Conservation (phyloP, 1,140 invertebrate species). For the Hypsibius dujardini region DNA sequence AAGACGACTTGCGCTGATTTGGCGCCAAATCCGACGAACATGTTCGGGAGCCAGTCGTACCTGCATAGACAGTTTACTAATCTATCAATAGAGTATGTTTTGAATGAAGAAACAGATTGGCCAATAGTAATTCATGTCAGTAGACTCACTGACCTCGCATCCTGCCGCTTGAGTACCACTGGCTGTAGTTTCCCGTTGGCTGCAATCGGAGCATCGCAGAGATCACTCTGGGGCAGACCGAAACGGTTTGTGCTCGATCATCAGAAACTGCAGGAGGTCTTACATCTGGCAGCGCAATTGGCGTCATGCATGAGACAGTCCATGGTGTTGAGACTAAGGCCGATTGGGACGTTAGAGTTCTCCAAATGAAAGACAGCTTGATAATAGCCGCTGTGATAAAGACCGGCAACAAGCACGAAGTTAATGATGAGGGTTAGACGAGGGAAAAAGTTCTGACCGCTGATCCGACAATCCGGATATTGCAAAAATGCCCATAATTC, state of each 20-base stretch:
- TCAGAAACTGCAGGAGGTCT: background rate
- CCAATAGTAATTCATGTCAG: no score
- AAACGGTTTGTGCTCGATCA: no score
- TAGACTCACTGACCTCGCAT: no score
- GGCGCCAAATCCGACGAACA: constrained; percentile 23
- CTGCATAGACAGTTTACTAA: no score
- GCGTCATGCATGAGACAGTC: constrained; percentile 2
- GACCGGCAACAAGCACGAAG: no score
- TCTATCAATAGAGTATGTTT: no score
- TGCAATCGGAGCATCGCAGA: background rate
- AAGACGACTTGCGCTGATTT: constrained; percentile 20
- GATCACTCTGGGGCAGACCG: no score
- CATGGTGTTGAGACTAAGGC: background rate
- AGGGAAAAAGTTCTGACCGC: no score
- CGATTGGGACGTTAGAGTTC: constrained; percentile 21
- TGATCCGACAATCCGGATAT: no score
- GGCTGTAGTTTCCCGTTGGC: constrained; percentile 18
- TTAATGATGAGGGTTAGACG: no score
- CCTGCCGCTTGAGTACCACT: constrained; percentile 24
- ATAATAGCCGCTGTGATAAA: constrained; percentile 26
- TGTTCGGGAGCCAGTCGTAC: constrained; percentile 27
- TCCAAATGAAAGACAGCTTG: constrained; percentile 23
- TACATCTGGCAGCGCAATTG: constrained; percentile 10
- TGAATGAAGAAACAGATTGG: no score
- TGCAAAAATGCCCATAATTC: no score